These are phyloP conservation scores for Osmoderma eremita DNA, from an alignment of 2,888 invertebrate genomes.

Conservation along the genomic window DNA sequence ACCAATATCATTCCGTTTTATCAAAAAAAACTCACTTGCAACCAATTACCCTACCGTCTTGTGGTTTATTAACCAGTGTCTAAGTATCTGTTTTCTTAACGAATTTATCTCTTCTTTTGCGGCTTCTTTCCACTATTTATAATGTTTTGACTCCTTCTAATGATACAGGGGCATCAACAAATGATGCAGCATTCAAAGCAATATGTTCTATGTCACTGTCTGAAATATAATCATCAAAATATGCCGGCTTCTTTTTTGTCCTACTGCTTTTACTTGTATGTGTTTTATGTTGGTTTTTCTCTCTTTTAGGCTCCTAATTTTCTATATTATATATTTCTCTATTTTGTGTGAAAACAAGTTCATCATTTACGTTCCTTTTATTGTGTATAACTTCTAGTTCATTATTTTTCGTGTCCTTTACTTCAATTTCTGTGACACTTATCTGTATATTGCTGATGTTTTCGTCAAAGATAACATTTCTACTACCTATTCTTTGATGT, in stretches of 20 bases:
- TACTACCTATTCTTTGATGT: too few species aligned
- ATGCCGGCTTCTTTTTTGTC: neutral
- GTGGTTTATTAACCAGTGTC: conserved; percentile 17
- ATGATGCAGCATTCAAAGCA: conserved; percentile 7
- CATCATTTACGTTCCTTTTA: too few species aligned
- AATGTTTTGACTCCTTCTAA: neutral
- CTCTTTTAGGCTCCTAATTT: neutral
- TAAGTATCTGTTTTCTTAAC: conserved; percentile 19
- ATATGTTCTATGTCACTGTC: neutral
- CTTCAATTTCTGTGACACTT: too few species aligned
- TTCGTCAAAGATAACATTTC: too few species aligned
- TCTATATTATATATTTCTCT: neutral
- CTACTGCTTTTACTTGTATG: neutral
- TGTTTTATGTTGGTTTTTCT: neutral
- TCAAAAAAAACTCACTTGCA: conserved; percentile 16
- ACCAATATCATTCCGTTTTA: conserved; percentile 8
- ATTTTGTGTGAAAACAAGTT: conserved; percentile 38
- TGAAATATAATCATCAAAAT: neutral
- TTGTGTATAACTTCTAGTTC: too few species aligned
- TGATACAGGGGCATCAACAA: neutral
- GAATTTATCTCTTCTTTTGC: conserved; percentile 19
- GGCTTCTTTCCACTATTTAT: conserved; percentile 1
- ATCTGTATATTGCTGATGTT: too few species aligned
- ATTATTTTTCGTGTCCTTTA: neutral
- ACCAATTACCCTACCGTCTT: conserved; percentile 5